Conservation (phyloP, 2,797 vertebrate genomes). For the Dermochelys coriacea region DNA sequence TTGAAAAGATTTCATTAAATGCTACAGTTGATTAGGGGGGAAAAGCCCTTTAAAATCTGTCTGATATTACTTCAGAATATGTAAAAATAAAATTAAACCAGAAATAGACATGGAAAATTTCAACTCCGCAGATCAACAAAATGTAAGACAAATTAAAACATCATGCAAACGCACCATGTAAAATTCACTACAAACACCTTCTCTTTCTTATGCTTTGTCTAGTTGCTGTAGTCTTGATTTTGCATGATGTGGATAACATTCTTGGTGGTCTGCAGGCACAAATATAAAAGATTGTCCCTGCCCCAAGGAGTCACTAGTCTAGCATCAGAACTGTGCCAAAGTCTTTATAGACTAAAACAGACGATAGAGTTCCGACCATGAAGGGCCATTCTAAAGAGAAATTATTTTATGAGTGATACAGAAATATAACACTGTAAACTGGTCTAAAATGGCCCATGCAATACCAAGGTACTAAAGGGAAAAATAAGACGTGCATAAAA, state of each 20-base stretch:
- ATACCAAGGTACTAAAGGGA: fast-evolving
- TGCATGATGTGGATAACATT: background rate
- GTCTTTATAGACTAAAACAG: background rate
- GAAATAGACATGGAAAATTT: background rate
- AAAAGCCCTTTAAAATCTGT: background rate
- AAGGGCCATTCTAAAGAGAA: background rate
- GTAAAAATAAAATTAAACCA: background rate
- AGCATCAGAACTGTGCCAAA: background rate
- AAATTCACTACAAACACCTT: background rate
- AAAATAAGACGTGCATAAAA: background rate
- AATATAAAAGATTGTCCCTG: background rate
- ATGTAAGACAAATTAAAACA: background rate
- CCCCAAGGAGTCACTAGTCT: background rate
- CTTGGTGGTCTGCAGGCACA: background rate
- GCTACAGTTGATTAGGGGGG: background rate
- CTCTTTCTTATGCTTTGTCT: background rate
- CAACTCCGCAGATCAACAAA: background rate
- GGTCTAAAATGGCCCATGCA: background rate
- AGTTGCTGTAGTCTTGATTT: background rate
- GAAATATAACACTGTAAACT: fast-evolving
- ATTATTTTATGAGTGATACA: fast-evolving
- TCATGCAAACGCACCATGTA: background rate
- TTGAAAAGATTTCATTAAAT: background rate
- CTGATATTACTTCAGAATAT: background rate
- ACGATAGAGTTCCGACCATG: background rate